phyloP scores from a whole-genome alignment of 2,888 invertebrate genomes.

The Hemithea aestivaria region DNA sequence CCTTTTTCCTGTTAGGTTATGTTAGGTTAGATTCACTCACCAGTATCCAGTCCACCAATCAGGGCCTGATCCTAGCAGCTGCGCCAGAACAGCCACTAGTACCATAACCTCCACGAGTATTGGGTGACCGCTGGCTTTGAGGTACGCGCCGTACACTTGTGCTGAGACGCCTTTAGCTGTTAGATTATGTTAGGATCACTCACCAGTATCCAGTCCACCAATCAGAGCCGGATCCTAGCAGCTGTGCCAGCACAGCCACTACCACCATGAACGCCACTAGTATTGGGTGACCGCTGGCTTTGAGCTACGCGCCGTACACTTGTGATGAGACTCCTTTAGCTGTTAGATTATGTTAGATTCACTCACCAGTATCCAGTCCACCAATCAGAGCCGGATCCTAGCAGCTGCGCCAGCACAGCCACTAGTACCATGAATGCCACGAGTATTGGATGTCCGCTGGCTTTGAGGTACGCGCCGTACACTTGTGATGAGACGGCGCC shows the following conservation, averaged over 20 bases:
- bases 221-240: conserved; percentile 85
- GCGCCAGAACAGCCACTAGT: conserved; percentile 82
- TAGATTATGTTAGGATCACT: no score
- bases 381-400: conserved; percentile 87
- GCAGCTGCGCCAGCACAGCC: conserved; percentile 82
- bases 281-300: conserved; percentile 84
- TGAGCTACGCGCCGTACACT: conserved; percentile 84
- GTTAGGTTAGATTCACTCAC: no score
- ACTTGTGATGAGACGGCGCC: conserved; percentile 81
- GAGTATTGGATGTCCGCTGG: conserved; percentile 83
- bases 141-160: conserved; percentile 82
- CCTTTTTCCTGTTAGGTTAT: no score
- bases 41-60: conserved; percentile 90
- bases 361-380: conserved; percentile 87
- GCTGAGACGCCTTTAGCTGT: no score
- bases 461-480: conserved; percentile 84
- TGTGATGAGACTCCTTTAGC: conserved; percentile 82
- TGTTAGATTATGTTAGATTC: conserved; percentile 22
- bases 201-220: conserved; percentile 89
- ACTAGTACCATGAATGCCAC: conserved; percentile 80
- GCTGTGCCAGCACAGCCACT: conserved; percentile 83
- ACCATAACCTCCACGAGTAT: conserved; percentile 79
- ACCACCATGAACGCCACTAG: conserved; percentile 79
- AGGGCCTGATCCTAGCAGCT: conserved; percentile 84
- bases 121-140: conserved; percentile 84